Evolutionary conservation across 1,140 invertebrate genomes (phyloP).

Genomic region (Plodia interpunctella): DNA sequence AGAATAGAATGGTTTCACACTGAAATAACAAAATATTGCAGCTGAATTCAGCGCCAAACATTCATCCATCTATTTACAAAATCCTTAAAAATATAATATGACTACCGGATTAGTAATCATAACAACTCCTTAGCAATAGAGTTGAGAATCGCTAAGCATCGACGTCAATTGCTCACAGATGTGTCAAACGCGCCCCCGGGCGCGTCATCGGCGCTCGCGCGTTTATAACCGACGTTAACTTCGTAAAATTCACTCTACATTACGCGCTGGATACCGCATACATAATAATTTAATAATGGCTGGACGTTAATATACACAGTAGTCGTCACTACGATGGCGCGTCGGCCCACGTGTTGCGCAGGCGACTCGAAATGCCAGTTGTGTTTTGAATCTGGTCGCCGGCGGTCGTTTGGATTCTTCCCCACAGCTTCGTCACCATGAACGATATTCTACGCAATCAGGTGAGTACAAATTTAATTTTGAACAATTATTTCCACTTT

Average conservation of each 20-base stretch:
- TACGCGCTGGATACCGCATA: conserved; percentile 21
- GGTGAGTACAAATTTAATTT: conserved; percentile 28
- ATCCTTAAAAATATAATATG: conserved; percentile 6
- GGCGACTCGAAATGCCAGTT: conserved; percentile 19
- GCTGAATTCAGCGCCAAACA: conserved; percentile 4
- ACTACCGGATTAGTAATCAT: conserved; percentile 5
- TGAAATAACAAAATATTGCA: not conserved
- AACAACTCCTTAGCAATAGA: not conserved
- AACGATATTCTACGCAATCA: conserved; percentile 41
- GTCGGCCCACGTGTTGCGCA: not conserved
- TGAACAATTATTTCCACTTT: too few relatives aligned
- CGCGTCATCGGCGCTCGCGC: conserved; percentile 44
- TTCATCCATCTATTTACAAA: conserved; percentile 4
- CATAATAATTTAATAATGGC: conserved; percentile 17
- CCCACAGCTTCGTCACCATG: conserved; percentile 29
- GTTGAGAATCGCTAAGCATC: not conserved
- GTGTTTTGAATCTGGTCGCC: conserved; percentile 26
- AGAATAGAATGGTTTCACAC: too few relatives aligned
- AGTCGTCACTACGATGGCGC: conserved; percentile 17
- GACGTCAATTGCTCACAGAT: conserved; percentile 36
- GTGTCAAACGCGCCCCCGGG: conserved; percentile 37
- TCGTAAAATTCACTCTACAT: conserved; percentile 22
- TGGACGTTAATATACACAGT: conserved; percentile 23
- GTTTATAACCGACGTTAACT: conserved; percentile 12
- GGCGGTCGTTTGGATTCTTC: conserved; percentile 17